These are phyloP conservation scores for Brachyptera putata DNA, from an alignment of 2,888 invertebrate species.

Conservation along the genomic window DNA sequence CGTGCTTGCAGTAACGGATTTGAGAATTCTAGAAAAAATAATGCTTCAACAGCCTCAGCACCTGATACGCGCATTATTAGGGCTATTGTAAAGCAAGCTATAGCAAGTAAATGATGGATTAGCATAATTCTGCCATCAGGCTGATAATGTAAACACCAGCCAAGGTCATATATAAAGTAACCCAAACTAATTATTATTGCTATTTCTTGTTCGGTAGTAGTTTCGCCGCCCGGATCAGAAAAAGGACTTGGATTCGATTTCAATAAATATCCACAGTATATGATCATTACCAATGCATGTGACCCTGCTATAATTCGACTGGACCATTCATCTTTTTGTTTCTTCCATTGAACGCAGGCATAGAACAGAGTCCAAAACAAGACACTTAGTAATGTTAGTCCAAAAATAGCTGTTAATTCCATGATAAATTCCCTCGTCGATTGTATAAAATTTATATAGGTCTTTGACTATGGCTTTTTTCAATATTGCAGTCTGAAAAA, in stretches of 20 bases:
- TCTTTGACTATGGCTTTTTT: too few relatives aligned
- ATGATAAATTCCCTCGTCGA: too few relatives aligned
- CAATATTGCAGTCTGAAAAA: too few relatives aligned
- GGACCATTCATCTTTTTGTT: slow-evolving; percentile 23
- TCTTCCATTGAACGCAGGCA: not conserved
- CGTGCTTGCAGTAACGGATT: slow-evolving; percentile 58
- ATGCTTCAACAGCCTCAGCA: slow-evolving; percentile 39
- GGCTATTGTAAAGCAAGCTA: slow-evolving; percentile 49
- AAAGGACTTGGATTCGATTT: not conserved
- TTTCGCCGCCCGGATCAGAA: slow-evolving; percentile 33
- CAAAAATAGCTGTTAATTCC: too few relatives aligned
- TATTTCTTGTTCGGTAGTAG: slow-evolving; percentile 42
- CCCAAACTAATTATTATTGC: slow-evolving; percentile 56
- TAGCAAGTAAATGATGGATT: slow-evolving; percentile 51
- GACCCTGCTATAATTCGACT: slow-evolving; percentile 25
- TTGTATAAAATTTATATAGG: too few relatives aligned
- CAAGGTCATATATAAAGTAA: slow-evolving; percentile 57
- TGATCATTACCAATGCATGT: slow-evolving; percentile 26
- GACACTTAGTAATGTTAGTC: too few relatives aligned
- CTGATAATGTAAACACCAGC: slow-evolving; percentile 54
- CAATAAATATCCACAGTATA: not conserved
- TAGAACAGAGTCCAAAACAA: not conserved
- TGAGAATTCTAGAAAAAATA: slow-evolving; percentile 56
- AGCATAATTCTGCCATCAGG: slow-evolving; percentile 51
- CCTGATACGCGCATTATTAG: slow-evolving; percentile 44